Conservation (phyloP, 2,797 vertebrate species). For the Vultur gryphus region DNA sequence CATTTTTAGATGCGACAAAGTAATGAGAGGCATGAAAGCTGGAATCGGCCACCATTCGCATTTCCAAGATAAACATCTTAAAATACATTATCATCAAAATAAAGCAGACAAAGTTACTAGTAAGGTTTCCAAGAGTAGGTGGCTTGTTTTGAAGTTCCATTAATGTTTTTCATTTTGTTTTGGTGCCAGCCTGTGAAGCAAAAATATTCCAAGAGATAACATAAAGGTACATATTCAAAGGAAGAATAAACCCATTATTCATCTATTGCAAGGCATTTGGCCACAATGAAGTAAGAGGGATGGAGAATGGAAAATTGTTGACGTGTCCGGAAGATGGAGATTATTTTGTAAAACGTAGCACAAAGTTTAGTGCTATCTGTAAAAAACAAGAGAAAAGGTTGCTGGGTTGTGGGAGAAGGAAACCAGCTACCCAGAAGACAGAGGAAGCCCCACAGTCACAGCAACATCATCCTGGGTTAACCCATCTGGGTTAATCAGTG, state of each 20-base stretch:
- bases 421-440: neutral
- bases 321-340: neutral
- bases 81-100: slow-evolving; percentile 49
- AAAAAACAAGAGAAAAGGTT: neutral
- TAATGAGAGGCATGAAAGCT: slow-evolving; percentile 16
- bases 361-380: neutral
- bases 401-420: neutral
- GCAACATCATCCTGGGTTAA: neutral
- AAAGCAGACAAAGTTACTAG: slow-evolving; percentile 1
- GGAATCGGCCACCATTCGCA: neutral
- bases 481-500: neutral
- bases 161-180: slow-evolving; percentile 20
- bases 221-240: slow-evolving; percentile 3
- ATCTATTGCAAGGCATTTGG: neutral
- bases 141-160: slow-evolving; percentile 46
- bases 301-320: slow-evolving; percentile 16
- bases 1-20: slow-evolving; percentile 48
- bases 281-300: neutral
- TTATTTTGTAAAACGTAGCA: neutral
- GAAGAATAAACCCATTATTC: slow-evolving; percentile 54
- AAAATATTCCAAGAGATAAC: slow-evolving; percentile 51
- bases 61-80: slow-evolving; percentile 59
- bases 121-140: slow-evolving; percentile 41
- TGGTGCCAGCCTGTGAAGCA: neutral
- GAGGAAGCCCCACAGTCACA: neutral